phyloP scores from a whole-genome alignment of 2,797 vertebrate species.

The Dermochelys coriacea region DNA sequence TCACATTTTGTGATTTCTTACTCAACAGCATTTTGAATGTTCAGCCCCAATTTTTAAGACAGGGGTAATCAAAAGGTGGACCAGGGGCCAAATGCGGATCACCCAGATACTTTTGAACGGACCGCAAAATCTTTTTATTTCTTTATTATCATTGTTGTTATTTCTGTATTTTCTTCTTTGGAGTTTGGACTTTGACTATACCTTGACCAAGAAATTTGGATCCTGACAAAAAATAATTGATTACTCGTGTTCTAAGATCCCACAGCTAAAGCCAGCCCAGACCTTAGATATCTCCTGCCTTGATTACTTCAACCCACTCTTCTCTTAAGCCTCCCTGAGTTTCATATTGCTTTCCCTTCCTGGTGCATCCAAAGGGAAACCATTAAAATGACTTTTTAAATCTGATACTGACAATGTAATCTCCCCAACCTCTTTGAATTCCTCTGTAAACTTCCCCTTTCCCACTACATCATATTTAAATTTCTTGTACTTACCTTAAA shows the following conservation, averaged over 20 bases:
- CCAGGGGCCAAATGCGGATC: too few species aligned
- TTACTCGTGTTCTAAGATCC: background rate
- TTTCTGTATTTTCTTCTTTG: too few species aligned
- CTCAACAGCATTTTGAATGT: too few species aligned
- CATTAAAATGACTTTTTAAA: constrained; percentile 8
- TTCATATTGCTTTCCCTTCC: constrained; percentile 1
- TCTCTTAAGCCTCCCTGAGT: constrained; percentile 7
- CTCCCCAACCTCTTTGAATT: background rate
- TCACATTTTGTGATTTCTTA: too few species aligned
- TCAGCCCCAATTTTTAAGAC: too few species aligned
- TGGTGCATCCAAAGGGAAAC: background rate
- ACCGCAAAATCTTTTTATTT: too few species aligned
- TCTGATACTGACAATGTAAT: background rate
- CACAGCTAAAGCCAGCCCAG: background rate
- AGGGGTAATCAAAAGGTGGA: too few species aligned
- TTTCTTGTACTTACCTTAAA: background rate
- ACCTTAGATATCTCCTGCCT: background rate
- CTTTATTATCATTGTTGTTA: too few species aligned
- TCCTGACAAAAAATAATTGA: too few species aligned
- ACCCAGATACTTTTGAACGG: too few species aligned
- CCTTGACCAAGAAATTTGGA: too few species aligned
- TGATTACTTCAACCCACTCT: constrained; percentile 21
- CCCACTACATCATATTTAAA: background rate
- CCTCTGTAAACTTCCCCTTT: background rate
- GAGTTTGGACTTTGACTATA: too few species aligned